phyloP scores from a whole-genome alignment of 2,888 invertebrate species.

The Nomada ferruginata region DNA sequence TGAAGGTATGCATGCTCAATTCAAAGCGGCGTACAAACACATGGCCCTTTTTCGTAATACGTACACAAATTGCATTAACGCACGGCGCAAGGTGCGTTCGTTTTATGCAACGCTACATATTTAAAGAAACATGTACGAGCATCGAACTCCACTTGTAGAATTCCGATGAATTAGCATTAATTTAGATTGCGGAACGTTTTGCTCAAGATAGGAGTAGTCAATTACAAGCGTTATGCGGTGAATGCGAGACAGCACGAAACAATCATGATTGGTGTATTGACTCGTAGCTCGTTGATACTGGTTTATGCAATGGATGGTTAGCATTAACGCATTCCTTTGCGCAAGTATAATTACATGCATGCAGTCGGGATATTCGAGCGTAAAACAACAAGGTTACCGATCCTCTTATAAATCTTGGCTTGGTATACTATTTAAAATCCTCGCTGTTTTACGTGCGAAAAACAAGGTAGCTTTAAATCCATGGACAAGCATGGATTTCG shows the following conservation, averaged over 20 bases:
- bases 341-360: slow-evolving; percentile 17
- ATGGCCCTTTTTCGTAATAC: too few relatives aligned
- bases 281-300: slow-evolving; percentile 30
- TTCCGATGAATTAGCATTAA: slow-evolving; percentile 14
- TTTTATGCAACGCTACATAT: not conserved
- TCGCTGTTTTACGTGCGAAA: too few relatives aligned
- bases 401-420: not conserved
- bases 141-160: slow-evolving; percentile 6
- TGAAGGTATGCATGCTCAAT: too few relatives aligned
- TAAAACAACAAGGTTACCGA: not conserved
- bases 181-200: slow-evolving; percentile 37
- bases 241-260: slow-evolving; percentile 40
- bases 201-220: slow-evolving; percentile 30
- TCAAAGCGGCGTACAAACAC: too few relatives aligned
- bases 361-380: not conserved
- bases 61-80: too few relatives aligned
- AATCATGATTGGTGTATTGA: slow-evolving; percentile 47
- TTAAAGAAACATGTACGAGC: not conserved
- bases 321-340: slow-evolving; percentile 25
- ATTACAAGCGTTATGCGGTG: slow-evolving; percentile 34
- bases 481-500: not conserved
- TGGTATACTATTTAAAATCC: not conserved
- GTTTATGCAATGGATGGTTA: slow-evolving; percentile 51
- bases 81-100: not conserved
- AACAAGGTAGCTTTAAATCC: not conserved